These are phyloP conservation scores for Tiliqua scincoides DNA, from an alignment of 2,113 vertebrate species.

Conservation along the genomic window DNA sequence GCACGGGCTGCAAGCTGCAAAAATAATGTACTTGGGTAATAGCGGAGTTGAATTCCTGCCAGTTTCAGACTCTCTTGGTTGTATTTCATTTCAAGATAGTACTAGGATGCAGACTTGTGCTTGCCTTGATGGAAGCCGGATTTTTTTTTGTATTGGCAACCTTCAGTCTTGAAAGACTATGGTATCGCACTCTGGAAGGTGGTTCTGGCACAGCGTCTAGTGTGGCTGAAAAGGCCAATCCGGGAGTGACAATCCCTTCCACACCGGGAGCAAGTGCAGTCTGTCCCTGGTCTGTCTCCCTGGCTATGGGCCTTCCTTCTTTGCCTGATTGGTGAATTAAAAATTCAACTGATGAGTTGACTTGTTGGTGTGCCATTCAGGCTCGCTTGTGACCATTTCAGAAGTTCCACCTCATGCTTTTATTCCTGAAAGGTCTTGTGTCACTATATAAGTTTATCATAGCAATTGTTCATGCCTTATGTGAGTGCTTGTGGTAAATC, in stretches of 20 bases:
- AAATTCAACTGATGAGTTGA: conserved; percentile 60
- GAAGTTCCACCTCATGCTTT: conserved; percentile 40
- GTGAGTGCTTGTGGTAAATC: not conserved
- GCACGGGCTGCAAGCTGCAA: conserved; percentile 1
- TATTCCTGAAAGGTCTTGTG: conserved; percentile 29
- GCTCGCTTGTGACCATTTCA: conserved; percentile 60
- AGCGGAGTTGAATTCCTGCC: conserved; percentile 54
- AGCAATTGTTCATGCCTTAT: not conserved
- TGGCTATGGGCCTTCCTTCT: no score
- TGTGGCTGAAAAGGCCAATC: no score
- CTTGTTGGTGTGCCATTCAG: conserved; percentile 58
- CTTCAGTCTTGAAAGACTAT: no score
- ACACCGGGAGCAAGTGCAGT: no score
- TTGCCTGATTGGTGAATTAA: conserved; percentile 62
- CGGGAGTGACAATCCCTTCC: no score
- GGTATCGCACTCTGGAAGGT: no score
- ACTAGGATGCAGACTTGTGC: conserved; percentile 49
- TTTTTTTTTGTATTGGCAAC: no score
- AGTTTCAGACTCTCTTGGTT: conserved; percentile 54
- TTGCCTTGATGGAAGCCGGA: conserved; percentile 58
- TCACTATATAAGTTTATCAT: not conserved
- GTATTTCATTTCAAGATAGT: conserved; percentile 25
- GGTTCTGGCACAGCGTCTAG: no score
- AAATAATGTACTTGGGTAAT: conserved; percentile 54
- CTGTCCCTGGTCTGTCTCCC: no score